These are phyloP conservation scores for Idaea straminata DNA, from an alignment of 2,888 invertebrate species.

Conservation along the genomic window DNA sequence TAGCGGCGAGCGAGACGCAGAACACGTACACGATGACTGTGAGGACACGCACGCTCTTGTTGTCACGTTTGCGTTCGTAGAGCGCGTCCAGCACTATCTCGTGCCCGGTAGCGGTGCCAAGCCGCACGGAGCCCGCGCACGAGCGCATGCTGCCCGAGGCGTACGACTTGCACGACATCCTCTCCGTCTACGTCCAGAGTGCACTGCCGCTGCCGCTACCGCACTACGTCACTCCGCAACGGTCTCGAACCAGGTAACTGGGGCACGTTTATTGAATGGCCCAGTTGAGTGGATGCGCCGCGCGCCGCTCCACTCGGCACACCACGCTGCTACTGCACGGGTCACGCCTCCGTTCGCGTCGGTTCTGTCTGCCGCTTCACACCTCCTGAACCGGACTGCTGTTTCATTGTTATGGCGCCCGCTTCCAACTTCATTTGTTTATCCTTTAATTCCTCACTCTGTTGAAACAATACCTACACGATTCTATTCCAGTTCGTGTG, in stretches of 20 bases:
- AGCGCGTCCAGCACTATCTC: conserved; percentile 86
- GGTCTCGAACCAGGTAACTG: conserved; percentile 60
- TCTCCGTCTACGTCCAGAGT: conserved; percentile 40
- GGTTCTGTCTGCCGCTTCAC: conserved; percentile 70
- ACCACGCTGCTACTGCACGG: conserved; percentile 36
- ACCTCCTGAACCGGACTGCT: conserved; percentile 73
- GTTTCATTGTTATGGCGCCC: conserved; percentile 70
- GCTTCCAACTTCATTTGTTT: conserved; percentile 75
- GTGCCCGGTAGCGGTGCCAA: conserved; percentile 64
- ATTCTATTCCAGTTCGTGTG: conserved; percentile 75
- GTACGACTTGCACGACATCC: conserved; percentile 80
- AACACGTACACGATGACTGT: conserved; percentile 96
- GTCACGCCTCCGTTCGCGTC: conserved; percentile 52
- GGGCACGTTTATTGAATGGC: conserved; percentile 76
- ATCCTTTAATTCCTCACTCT: conserved; percentile 76
- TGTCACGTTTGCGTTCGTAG: conserved; percentile 91
- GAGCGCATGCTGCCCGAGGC: conserved; percentile 79
- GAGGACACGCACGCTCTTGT: conserved; percentile 93
- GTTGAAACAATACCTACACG: conserved; percentile 39
- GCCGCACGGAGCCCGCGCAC: conserved; percentile 67
- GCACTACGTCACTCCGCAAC: conserved; percentile 31
- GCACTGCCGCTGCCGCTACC: conserved; percentile 44
- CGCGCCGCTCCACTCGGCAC: conserved; percentile 35
- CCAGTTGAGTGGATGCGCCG: conserved; percentile 67
- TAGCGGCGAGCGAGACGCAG: conserved; percentile 95